These are phyloP conservation scores for Parambassis ranga DNA, from an alignment of 2,797 vertebrate genomes.

Conservation along the genomic window DNA sequence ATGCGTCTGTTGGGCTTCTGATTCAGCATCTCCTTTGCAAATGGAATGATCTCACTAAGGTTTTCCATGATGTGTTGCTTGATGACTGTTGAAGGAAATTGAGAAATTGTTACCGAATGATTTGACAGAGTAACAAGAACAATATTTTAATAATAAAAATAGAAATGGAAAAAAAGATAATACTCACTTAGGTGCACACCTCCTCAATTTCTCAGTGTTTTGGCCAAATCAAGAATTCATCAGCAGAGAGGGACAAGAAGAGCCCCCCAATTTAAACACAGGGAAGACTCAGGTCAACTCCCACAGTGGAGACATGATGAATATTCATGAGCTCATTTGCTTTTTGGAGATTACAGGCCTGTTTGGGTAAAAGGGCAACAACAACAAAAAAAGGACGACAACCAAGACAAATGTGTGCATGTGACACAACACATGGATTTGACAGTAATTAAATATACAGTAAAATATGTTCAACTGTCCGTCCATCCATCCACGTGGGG, in stretches of 20 bases:
- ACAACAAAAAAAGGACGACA: constrained; percentile 1
- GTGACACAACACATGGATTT: constrained; percentile 30
- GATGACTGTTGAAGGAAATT: constrained; percentile 21
- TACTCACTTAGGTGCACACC: constrained; percentile 47
- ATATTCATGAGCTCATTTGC: constrained; percentile 67
- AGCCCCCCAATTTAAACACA: constrained; percentile 51
- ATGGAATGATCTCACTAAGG: constrained; percentile 86
- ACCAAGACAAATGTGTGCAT: constrained; percentile 22
- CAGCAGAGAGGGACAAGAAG: constrained; percentile 23
- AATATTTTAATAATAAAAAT: background rate
- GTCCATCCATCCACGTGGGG: too few relatives aligned
- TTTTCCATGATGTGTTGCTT: constrained; percentile 78
- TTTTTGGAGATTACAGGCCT: constrained; percentile 13
- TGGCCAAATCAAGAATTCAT: constrained; percentile 22
- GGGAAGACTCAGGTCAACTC: constrained; percentile 42
- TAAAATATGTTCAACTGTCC: too few relatives aligned
- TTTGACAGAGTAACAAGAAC: background rate
- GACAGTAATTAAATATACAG: too few relatives aligned
- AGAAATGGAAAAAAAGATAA: background rate
- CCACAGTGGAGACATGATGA: constrained; percentile 41
- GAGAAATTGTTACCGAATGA: background rate
- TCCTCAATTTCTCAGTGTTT: constrained; percentile 10
- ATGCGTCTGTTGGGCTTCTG: constrained; percentile 75
- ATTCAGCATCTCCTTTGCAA: constrained; percentile 85
- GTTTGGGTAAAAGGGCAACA: constrained; percentile 61